These are phyloP conservation scores for Engraulis encrasicolus DNA, from an alignment of 2,113 vertebrate species.

Conservation along the genomic window DNA sequence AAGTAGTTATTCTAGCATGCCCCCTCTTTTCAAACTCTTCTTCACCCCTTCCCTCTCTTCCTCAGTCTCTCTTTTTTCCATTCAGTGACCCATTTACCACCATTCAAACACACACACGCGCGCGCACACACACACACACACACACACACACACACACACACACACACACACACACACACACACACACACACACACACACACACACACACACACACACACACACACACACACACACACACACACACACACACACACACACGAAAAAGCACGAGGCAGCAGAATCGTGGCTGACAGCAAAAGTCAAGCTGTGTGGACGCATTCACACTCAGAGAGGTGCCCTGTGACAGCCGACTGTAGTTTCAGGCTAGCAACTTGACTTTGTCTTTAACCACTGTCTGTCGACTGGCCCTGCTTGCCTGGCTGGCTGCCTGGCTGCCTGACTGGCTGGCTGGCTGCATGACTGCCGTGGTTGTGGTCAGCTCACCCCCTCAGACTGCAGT, in stretches of 20 bases:
- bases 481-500: background rate
- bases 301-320: constrained; percentile 25
- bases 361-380: constrained; percentile 4
- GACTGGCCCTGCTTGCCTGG: background rate
- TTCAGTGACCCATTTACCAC: too few relatives aligned
- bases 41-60: too few relatives aligned
- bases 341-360: background rate
- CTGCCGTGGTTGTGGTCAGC: background rate
- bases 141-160: background rate
- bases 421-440: background rate
- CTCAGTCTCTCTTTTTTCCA: too few relatives aligned
- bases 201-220: too few relatives aligned
- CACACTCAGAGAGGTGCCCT: background rate
- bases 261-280: constrained; percentile 13
- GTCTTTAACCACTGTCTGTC: constrained; percentile 1
- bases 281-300: constrained; percentile 31
- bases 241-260: background rate
- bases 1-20: too few relatives aligned
- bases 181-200: background rate
- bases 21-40: too few relatives aligned
- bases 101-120: too few relatives aligned
- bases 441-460: background rate
- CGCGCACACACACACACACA: background rate
- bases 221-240: background rate
- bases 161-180: background rate